A percentile compares a stretch with the other conserved stretches of the same genome.
Evolutionary conservation across 2,113 vertebrate genomes (phyloP).

Genomic region (Ondatra zibethicus): DNA sequence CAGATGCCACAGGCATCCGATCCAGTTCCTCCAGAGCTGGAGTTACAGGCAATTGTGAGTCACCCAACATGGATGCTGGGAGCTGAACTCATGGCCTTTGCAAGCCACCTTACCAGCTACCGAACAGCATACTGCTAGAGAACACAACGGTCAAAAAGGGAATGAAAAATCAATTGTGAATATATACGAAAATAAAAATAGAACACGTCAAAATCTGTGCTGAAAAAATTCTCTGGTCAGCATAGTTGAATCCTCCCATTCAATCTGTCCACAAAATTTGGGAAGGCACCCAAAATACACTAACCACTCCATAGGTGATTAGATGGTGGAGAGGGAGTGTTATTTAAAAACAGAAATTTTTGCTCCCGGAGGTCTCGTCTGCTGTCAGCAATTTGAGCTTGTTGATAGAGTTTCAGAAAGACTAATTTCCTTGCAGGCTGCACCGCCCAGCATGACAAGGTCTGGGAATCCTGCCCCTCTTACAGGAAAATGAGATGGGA

Average conservation of each 20-base stretch:
- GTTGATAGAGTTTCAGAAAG: not conserved
- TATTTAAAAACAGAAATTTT: not conserved
- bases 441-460: not conserved
- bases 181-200: not conserved
- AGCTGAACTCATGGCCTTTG: not conserved
- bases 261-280: not conserved
- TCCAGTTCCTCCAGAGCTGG: not conserved
- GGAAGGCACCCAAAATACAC: not conserved
- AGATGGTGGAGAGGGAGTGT: rapidly evolving
- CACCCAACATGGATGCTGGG: no score
- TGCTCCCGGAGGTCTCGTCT: not conserved
- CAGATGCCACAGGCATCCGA: not conserved
- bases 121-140: not conserved
- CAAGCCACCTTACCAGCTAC: not conserved
- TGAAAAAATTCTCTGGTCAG: not conserved
- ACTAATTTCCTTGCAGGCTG: not conserved
- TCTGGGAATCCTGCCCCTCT: not conserved
- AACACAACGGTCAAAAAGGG: not conserved
- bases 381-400: not conserved
- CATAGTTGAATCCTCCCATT: not conserved
- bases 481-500: conserved; percentile 23
- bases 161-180: not conserved
- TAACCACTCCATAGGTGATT: not conserved
- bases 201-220: not conserved
- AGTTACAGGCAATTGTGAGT: not conserved